These are phyloP conservation scores for Trochalopteron elliotii DNA, from an alignment of 2,113 vertebrate genomes.

Conservation along the genomic window DNA sequence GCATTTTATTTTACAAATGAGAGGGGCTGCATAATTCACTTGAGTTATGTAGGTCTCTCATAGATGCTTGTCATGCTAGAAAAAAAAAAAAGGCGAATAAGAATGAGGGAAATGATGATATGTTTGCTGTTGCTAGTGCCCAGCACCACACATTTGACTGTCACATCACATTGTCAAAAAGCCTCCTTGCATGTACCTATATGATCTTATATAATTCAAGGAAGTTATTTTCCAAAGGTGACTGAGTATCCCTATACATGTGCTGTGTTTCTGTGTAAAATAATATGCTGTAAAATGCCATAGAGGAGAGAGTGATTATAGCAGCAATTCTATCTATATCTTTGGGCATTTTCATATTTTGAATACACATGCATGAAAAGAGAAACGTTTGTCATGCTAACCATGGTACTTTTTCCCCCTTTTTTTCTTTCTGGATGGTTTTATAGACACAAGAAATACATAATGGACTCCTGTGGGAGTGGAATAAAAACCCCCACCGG, in stretches of 20 bases:
- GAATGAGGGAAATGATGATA: not conserved
- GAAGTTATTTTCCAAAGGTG: slow-evolving; percentile 57
- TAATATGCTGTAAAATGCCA: slow-evolving; percentile 17
- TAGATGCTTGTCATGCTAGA: slow-evolving; percentile 36
- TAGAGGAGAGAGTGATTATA: slow-evolving; percentile 23
- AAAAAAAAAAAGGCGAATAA: not conserved
- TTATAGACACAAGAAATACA: slow-evolving; percentile 69
- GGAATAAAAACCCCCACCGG: slow-evolving; percentile 52
- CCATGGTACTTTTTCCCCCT: slow-evolving; percentile 49
- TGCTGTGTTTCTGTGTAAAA: not conserved
- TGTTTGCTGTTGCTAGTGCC: slow-evolving; percentile 24
- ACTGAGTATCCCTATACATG: slow-evolving; percentile 16
- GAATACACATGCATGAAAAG: slow-evolving; percentile 52
- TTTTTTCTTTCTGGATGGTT: slow-evolving; percentile 67
- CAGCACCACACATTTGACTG: not conserved
- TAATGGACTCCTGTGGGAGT: slow-evolving; percentile 68
- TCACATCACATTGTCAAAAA: slow-evolving; percentile 26
- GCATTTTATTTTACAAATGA: slow-evolving; percentile 70
- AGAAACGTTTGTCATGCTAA: slow-evolving; percentile 65
- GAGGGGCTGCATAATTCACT: slow-evolving; percentile 54
- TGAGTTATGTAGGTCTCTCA: slow-evolving; percentile 51
- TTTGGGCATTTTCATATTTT: slow-evolving; percentile 46
- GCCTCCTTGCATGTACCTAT: not conserved
- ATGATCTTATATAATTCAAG: slow-evolving; percentile 47
- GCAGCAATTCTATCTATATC: slow-evolving; percentile 20